Evolutionary conservation across 2,113 vertebrate genomes (phyloP).

Genomic region (Hystrix brachyura): DNA sequence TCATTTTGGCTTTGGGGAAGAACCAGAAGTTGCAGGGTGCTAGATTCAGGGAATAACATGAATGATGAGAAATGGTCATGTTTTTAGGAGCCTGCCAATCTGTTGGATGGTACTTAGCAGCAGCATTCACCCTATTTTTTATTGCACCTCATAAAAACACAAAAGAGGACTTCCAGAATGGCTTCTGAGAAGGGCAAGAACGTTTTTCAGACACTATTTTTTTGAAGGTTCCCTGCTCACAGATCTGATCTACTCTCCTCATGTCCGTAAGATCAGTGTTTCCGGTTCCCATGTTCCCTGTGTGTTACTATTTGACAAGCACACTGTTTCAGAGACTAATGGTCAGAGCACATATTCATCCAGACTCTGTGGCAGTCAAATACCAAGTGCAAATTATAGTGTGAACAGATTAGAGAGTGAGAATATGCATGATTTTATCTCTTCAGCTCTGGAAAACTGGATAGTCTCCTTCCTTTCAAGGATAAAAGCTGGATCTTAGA

Average conservation of each 20-base stretch:
- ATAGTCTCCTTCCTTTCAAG: neutral
- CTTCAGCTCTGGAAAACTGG: neutral
- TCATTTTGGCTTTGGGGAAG: too few species aligned
- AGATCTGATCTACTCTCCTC: neutral
- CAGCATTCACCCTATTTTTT: neutral
- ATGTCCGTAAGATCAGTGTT: neutral
- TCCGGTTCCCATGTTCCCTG: neutral
- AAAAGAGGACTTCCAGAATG: neutral
- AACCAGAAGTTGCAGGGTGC: too few species aligned
- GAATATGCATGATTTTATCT: neutral
- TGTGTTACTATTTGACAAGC: neutral
- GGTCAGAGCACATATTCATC: neutral
- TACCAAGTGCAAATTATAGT: neutral
- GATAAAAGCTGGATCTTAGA: neutral
- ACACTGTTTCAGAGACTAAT: neutral
- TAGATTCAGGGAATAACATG: neutral
- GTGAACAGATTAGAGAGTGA: neutral
- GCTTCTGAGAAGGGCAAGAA: neutral
- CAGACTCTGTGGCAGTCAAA: neutral
- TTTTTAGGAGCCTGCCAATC: neutral
- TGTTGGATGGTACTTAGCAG: neutral
- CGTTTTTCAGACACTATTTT: neutral
- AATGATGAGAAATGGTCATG: neutral
- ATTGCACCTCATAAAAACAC: neutral
- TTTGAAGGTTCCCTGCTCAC: neutral